Percentiles rank a stretch among this genome's conserved stretches.
Conservation (phyloP, 2,797 vertebrate species). For the Enteromius viviparus region DNA sequence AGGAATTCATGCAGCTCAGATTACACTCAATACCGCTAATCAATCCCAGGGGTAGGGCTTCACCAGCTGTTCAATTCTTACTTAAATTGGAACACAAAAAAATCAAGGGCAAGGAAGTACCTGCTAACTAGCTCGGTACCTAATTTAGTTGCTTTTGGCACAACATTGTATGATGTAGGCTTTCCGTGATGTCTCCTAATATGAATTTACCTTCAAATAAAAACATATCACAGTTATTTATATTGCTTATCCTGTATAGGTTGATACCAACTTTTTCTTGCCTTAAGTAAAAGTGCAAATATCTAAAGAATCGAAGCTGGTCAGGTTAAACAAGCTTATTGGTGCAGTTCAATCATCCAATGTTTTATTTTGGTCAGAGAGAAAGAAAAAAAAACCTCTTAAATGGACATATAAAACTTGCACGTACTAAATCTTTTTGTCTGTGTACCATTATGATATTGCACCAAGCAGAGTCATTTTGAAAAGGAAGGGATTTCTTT, state of each 20-base stretch:
- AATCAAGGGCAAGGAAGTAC: neutral
- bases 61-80: neutral
- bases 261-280: neutral
- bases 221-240: too few species aligned
- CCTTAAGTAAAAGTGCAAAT: neutral
- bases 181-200: neutral
- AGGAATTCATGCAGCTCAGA: slow-evolving; percentile 62
- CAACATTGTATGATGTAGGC: neutral
- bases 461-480: neutral
- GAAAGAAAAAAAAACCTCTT: neutral
- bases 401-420: neutral
- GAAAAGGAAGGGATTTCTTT: slow-evolving; percentile 4
- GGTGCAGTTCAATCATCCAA: neutral
- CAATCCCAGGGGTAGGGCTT: slow-evolving; percentile 48
- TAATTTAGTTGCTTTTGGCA: neutral
- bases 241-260: neutral
- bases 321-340: neutral
- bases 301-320: neutral
- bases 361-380: neutral
- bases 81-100: neutral
- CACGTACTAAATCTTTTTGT: neutral
- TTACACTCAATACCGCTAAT: slow-evolving; percentile 63
- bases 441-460: neutral
- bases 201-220: neutral
- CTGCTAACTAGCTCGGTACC: neutral